Percentiles rank a stretch among this genome's conserved stretches.
Evolutionary conservation across 2,888 invertebrate species (phyloP).

Genomic region (Byasa hedistus): DNA sequence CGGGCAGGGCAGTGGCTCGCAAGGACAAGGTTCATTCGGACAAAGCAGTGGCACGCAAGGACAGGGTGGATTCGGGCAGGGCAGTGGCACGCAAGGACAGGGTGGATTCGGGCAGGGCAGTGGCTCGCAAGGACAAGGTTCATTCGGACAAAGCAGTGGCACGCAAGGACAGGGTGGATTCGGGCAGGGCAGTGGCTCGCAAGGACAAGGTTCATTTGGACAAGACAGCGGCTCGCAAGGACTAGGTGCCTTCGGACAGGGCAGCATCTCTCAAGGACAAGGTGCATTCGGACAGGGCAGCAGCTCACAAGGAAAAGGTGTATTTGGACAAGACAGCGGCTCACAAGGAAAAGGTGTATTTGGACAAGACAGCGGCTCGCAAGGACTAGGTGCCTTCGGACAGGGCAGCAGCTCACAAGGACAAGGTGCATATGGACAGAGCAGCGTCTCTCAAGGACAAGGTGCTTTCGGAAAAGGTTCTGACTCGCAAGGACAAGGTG

Average conservation of each 20-base stretch:
- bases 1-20: conserved; percentile 1
- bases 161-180: conserved; percentile 20
- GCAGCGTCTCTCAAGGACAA: conserved; percentile 15
- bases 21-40: conserved; percentile 14
- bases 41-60: conserved; percentile 6
- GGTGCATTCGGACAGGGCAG: conserved; percentile 9
- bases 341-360: conserved; percentile 9
- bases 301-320: conserved; percentile 14
- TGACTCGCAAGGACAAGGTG: too few relatives aligned
- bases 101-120: conserved; percentile 3
- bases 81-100: conserved; percentile 1
- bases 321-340: conserved; percentile 1
- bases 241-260: conserved; percentile 19
- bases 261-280: conserved; percentile 1
- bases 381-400: conserved; percentile 23
- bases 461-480: conserved; percentile 11
- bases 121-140: conserved; percentile 4
- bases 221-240: conserved; percentile 4
- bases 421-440: conserved; percentile 29
- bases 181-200: conserved; percentile 23
- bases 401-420: not conserved
- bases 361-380: conserved; percentile 1
- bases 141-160: not conserved
- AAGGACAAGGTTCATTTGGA: conserved; percentile 29
- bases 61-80: too few relatives aligned